phyloP scores from a whole-genome alignment of 2,113 vertebrate genomes.

The Cavia porcellus region DNA sequence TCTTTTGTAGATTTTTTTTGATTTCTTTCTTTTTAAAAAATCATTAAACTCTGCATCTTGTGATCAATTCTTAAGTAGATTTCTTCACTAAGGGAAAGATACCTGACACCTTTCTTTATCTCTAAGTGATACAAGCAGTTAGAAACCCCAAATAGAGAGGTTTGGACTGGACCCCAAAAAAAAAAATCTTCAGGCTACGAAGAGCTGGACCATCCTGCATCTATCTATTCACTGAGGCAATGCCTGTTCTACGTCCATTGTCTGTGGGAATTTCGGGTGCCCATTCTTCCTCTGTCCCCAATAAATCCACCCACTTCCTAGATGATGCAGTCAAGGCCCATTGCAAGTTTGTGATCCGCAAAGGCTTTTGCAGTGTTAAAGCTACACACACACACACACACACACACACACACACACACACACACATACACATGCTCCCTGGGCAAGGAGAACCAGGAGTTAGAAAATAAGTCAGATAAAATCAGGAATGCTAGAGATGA shows the following conservation, averaged over 20 bases:
- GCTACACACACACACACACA: neutral
- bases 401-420: no score
- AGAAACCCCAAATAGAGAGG: neutral
- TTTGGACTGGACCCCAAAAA: neutral
- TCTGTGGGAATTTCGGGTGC: accelerated
- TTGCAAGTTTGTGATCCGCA: neutral
- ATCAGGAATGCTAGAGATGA: neutral
- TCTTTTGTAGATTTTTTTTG: constrained; percentile 53
- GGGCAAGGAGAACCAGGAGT: neutral
- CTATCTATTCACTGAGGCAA: neutral
- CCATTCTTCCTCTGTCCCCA: no score
- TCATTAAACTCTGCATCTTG: neutral
- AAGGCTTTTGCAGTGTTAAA: neutral
- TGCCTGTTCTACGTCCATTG: accelerated
- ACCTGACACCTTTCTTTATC: neutral
- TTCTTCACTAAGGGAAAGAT: constrained; percentile 36
- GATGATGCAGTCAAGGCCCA: neutral
- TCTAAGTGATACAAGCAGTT: neutral
- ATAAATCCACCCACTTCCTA: neutral
- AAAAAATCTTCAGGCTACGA: no score
- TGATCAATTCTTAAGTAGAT: constrained; percentile 21
- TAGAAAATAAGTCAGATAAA: neutral
- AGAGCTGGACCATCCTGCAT: no score
- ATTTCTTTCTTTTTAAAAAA: constrained; percentile 2
- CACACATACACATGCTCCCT: neutral